Base-by-base conservation (phyloP, 1,140 invertebrate genomes). In the Drosophila repletoides region DNA sequence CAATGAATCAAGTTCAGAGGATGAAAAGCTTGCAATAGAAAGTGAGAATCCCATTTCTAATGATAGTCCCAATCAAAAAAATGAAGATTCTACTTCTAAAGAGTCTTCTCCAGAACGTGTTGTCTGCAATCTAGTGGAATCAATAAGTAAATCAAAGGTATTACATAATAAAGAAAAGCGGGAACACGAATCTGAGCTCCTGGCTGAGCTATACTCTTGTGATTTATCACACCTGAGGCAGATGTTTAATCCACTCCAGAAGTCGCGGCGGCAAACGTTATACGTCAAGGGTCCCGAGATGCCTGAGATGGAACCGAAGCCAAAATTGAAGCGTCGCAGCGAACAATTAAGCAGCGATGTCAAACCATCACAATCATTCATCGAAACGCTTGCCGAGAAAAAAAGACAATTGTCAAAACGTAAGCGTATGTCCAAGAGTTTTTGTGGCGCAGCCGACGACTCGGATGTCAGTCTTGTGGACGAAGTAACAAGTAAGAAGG, bases 181-280 rank as follows among this genome's bases (percentile, higher is more conserved):
- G 5, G 15, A 80, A 0, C 67, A 79, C 7, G 80, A 79, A 12
- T 43, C 56, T 5, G 64, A 29, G 4, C 41, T 84, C 2, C 65
- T 86, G 2, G 29, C 58, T 9, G 67, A 72, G 4, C 19, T 76
- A 1, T 22, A 72, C 3, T 70, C 86, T 5, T 55, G 59, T 24
- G 76, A 84, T 9, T 34, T 86, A 2, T 64, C 65, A 1, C 84
- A 88, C 29, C 28, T 88, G 26, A 40, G 61, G 21, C 45, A 58
- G 5, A 71, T 88, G 65, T 88, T 88, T 17, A 88, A 88, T 53
- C 84, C 84, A 1, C 67, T 88, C 2, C 80, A 86, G 14, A 86
- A 86, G 21, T 51, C 81, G 0, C 76, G 81, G 3, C 76, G 80
- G 0, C 80, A 87, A 65, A 81, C 80, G 0, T 33, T 86, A 1